These are phyloP conservation scores for Troides aeacus DNA, from an alignment of 2,888 invertebrate genomes.

Conservation along the genomic window DNA sequence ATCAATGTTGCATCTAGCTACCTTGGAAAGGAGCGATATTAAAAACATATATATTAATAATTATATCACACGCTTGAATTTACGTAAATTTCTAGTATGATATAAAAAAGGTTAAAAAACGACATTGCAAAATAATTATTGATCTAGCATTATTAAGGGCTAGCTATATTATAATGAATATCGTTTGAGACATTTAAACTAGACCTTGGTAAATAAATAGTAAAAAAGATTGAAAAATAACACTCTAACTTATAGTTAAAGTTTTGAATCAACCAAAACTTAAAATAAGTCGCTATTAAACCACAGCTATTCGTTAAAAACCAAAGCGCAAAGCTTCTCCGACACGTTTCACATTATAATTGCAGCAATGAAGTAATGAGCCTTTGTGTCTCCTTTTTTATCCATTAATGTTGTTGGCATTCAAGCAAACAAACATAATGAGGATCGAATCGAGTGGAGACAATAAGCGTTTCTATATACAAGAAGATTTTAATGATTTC, in stretches of 20 bases:
- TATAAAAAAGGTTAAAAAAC: conserved; percentile 46
- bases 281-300: conserved; percentile 76
- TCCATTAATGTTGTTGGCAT: conserved; percentile 71
- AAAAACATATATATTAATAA: conserved; percentile 48
- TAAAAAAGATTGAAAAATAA: conserved; percentile 58
- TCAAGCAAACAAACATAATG: conserved; percentile 72
- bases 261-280: conserved; percentile 78
- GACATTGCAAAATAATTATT: conserved; percentile 53
- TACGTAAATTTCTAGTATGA: conserved; percentile 57
- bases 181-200: conserved; percentile 62
- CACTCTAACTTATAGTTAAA: conserved; percentile 79
- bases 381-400: conserved; percentile 52
- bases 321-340: conserved; percentile 49
- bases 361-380: conserved; percentile 37
- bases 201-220: conserved; percentile 70
- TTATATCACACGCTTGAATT: conserved; percentile 75
- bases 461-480: conserved; percentile 60
- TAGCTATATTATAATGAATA: conserved; percentile 44
- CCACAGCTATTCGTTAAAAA: conserved; percentile 51
- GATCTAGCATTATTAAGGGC: conserved; percentile 53
- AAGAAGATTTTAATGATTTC: conserved; percentile 44
- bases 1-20: conserved; percentile 66
- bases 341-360: conserved; percentile 38
- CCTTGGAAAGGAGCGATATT: conserved; percentile 63
- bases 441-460: conserved; percentile 62